Base-by-base conservation (phyloP, 2,888 invertebrate genomes). In the Pachycephus smyrnensis region DNA sequence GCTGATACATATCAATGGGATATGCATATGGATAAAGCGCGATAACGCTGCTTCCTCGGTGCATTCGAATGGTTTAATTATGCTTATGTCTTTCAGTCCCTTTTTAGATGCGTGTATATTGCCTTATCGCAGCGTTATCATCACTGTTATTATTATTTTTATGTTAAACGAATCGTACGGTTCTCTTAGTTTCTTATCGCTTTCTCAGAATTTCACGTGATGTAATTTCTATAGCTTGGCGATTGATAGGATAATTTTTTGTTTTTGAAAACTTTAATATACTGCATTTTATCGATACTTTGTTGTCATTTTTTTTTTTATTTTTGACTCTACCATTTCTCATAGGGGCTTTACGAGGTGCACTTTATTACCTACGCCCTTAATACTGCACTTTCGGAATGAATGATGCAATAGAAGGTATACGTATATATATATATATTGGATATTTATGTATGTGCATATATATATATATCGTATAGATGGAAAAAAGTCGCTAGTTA, bases 401-500 rank as follows among this genome's bases (percentile, higher is more conserved):
- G 55, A 55, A 55, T 23, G 55, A 55, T 55, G 55, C 55, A 1
- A 23, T 55, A 40, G 1, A 40, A 15, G 15, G 15, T 40, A 40
- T 15, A 15, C 12, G 4, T 15, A 40, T 40, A 37, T 36, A 36
- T 36, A 36, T 36, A 36, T 36, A 36, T 35, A 37, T 12, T n/a
- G n/a, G n/a, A 37, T 37, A 12, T 37, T 1, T 12, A 37, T 40
- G 12, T 37, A 37, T n/a, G 15, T 15, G 4, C 4, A 37, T 37
- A 37, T 40, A 37, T 37, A 37, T 37, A 40, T 40, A 40, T 15
- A 40, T 15, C 15, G 15, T 40, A 40, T 40, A 40, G 40, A 40
- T 40, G 40, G 69, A 32, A 30, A 81, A 82, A 83, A 85, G 84
- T 81, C 23, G 81, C 79, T 84, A 82, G 80, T 85, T 80, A 82